These are phyloP conservation scores for Toxotes jaculatrix DNA, from an alignment of 2,113 vertebrate species.

Conservation along the genomic window DNA sequence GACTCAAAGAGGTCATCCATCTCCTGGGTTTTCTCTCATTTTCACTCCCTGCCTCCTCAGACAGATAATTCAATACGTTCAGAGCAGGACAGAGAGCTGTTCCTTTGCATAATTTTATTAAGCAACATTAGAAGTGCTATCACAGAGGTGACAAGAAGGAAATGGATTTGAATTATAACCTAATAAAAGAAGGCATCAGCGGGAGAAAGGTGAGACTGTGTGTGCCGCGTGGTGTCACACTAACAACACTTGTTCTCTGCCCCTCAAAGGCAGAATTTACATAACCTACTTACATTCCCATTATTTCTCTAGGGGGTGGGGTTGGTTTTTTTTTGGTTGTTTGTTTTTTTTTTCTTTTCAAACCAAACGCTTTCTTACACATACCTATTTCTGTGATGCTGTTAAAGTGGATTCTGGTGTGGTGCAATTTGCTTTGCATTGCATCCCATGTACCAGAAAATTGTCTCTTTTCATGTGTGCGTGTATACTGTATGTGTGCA, in stretches of 20 bases:
- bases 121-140: conserved; percentile 63
- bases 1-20: conserved; percentile 55
- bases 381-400: conserved; percentile 14
- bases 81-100: conserved; percentile 47
- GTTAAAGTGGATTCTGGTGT: conserved; percentile 27
- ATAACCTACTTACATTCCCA: conserved; percentile 41
- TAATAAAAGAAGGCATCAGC: conserved; percentile 62
- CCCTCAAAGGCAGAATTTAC: conserved; percentile 42
- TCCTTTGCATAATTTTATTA: conserved; percentile 74
- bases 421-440: conserved; percentile 4
- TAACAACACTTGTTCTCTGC: conserved; percentile 35
- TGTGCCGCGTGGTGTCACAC: conserved; percentile 8
- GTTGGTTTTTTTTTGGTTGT: conserved; percentile 26
- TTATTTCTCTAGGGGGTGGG: conserved; percentile 34
- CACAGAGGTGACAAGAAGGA: conserved; percentile 53
- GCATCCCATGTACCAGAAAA: background rate
- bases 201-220: conserved; percentile 41
- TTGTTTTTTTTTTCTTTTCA: background rate
- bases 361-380: conserved; percentile 17
- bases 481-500: background rate
- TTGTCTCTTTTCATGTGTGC: background rate
- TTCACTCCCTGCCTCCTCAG: conserved; percentile 16
- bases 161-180: conserved; percentile 66
- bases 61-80: conserved; percentile 69
- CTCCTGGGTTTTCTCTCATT: conserved; percentile 36